Percentiles rank a stretch among this genome's conserved stretches.
These are phyloP conservation scores for Globia sparganii DNA, from an alignment of 2,888 invertebrate species.

Conservation along the genomic window DNA sequence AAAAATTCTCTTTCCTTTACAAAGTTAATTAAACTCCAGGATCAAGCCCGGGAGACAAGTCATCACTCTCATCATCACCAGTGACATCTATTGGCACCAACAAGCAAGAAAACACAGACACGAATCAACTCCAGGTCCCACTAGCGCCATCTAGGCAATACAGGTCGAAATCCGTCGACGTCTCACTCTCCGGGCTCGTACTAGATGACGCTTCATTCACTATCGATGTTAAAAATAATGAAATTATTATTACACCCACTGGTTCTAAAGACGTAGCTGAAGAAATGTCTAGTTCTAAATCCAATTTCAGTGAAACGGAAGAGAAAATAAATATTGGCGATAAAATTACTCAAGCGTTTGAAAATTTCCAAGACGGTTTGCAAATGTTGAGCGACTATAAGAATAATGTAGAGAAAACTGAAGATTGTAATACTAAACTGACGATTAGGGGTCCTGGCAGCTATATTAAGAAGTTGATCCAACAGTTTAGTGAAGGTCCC, in stretches of 20 bases:
- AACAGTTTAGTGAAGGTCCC: constrained; percentile 88
- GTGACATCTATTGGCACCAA: constrained; percentile 79
- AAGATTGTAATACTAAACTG: constrained; percentile 78
- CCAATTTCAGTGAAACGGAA: constrained; percentile 78
- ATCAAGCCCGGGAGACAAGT: constrained; percentile 86
- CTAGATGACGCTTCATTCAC: constrained; percentile 85
- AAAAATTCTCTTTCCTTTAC: constrained; percentile 67
- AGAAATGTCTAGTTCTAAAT: constrained; percentile 65
- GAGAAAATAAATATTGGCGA: constrained; percentile 83
- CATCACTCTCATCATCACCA: constrained; percentile 85
- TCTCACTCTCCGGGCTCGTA: constrained; percentile 81
- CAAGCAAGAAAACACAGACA: constrained; percentile 78
- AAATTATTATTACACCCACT: constrained; percentile 86
- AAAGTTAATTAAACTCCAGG: constrained; percentile 79
- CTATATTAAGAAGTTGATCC: constrained; percentile 87
- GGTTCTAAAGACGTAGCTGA: constrained; percentile 76
- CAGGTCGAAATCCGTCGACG: constrained; percentile 90
- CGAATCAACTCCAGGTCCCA: constrained; percentile 84
- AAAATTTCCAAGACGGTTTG: constrained; percentile 84
- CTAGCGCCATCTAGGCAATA: constrained; percentile 83
- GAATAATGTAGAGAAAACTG: constrained; percentile 71
- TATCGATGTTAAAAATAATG: constrained; percentile 84
- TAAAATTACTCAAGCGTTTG: constrained; percentile 81
- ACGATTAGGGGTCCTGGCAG: constrained; percentile 87
- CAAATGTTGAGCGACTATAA: constrained; percentile 79